Conservation (phyloP, 2,113 vertebrate genomes). For the Nettapus auritus region DNA sequence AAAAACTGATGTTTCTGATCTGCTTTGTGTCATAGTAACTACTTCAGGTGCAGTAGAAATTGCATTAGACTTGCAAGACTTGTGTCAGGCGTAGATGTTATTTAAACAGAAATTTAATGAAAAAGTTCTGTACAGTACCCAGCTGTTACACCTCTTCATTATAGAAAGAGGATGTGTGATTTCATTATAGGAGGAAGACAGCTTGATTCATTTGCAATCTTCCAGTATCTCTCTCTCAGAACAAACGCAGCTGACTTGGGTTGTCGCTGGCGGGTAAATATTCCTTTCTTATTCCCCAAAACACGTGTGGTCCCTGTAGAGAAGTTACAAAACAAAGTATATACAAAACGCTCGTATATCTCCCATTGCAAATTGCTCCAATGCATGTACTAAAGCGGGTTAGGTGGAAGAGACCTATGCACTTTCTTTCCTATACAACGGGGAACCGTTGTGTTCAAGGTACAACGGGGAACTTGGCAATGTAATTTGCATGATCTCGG, state of each 20-base stretch:
- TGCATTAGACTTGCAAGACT: conserved; percentile 27
- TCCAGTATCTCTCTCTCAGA: conserved; percentile 93
- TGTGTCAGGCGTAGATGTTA: not conserved
- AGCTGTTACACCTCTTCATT: not conserved
- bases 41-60: conserved; percentile 3
- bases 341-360: not conserved
- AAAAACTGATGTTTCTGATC: not conserved
- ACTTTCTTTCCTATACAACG: not conserved
- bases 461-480: not conserved
- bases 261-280: conserved; percentile 93
- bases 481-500: not conserved
- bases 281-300: conserved; percentile 93
- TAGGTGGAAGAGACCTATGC: conserved; percentile 24
- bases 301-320: conserved; percentile 80
- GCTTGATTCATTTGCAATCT: conserved; percentile 87
- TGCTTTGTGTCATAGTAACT: not conserved
- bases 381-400: not conserved
- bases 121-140: not conserved
- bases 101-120: conserved; percentile 37
- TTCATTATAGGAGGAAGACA: conserved; percentile 72
- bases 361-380: not conserved
- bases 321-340: not conserved
- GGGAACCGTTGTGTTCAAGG: not conserved
- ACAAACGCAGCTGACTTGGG: conserved; percentile 91
- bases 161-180: conserved; percentile 67